Base-by-base conservation (phyloP, 2,113 vertebrate species). In the Tinamus guttatus region DNA sequence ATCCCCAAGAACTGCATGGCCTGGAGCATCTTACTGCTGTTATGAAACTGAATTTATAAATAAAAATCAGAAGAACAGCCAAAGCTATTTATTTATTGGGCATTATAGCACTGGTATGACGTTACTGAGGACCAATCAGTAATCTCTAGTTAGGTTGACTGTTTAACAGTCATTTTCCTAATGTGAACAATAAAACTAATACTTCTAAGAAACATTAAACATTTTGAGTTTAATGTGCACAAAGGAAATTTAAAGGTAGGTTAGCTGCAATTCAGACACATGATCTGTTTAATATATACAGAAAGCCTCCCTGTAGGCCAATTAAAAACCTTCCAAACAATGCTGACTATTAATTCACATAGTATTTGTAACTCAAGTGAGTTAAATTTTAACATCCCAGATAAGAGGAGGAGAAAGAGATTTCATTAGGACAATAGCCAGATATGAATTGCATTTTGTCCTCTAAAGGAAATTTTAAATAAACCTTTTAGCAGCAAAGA, bases 21-120 rank as follows among this genome's bases (percentile, higher is more conserved):
- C 97, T 95, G 97, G 70, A 98, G 97, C 97, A 97, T 97, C 92
- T 97, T 96, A 96, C 92, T 97, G 95, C 97, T 97, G 92, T 97
- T 98, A 98, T 98, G 97, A 98, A 98, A 98, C 96, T 97, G 97
- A 98, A 98, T 98, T 98, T 98, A 98, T 98, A 98, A 98, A 98
- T 98, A 98, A 98, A 98, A 98, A 97, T 98, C 97, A 97, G 97
- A 97, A 97, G 93, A 97, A 97, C 94, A 96, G 95, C 88, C 85
- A 96, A 96, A 97, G 54, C 93, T 94, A 94, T 97, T 95, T 96
- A 97, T 92, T 97, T 98, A 68, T 90, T 75, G 73, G 86, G 59
- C 68, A 93, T 93, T 81, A 47, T 95, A 90, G 95, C 93, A 96
- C 91, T 95, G 67, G 75, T 95, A 87, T 97, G 97, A 97, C 93